Percentiles rank a stretch among this genome's conserved stretches.
Conservation (phyloP, 2,888 invertebrate species). For the Luffia ferchaultella region DNA sequence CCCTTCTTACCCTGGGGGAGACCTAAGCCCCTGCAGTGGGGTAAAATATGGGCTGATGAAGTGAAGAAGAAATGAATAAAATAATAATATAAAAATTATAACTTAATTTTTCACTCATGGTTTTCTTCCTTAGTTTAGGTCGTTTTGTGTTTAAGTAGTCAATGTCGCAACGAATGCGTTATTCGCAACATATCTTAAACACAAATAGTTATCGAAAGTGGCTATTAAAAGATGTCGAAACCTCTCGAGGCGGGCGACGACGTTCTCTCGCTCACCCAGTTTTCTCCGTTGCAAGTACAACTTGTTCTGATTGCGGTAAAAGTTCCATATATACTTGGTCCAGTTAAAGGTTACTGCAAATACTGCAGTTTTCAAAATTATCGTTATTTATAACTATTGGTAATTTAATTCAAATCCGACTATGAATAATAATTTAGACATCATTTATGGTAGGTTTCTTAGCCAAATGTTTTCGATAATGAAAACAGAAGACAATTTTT, state of each 20-base stretch:
- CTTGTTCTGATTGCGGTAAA: constrained; percentile 29
- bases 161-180: background rate
- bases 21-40: no score
- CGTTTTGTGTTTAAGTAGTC: background rate
- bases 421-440: background rate
- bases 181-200: constrained; percentile 13
- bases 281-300: constrained; percentile 32
- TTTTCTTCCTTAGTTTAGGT: no score
- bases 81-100: no score
- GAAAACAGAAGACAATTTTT: no score
- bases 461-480: no score
- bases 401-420: no score
- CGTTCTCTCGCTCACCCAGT: constrained; percentile 42
- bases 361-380: background rate
- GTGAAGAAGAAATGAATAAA: no score
- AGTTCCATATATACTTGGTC: constrained; percentile 12
- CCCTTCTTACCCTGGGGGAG: no score
- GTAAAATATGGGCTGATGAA: no score
- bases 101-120: no score
- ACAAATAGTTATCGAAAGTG: constrained; percentile 37
- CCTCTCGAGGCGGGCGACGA: background rate
- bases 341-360: background rate
- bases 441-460: no score
- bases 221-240: constrained; percentile 4
- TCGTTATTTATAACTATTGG: no score